Evolutionary conservation across 2,797 vertebrate species (phyloP).

Genomic region (Neosilurus mollespiculum): DNA sequence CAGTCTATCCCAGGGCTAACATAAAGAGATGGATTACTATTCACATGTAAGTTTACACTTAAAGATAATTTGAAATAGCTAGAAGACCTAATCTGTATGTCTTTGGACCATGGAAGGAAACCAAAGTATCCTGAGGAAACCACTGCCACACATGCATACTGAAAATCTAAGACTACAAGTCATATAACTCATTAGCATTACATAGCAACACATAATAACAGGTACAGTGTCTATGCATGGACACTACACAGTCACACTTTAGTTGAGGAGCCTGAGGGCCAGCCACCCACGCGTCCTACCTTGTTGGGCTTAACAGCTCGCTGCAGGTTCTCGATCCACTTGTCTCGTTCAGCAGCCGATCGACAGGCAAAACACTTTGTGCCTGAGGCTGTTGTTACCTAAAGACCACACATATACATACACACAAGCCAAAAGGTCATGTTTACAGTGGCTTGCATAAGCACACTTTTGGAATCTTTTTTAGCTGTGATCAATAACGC

Average conservation of each 20-base stretch:
- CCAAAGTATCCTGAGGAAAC: no score
- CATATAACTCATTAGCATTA: not conserved
- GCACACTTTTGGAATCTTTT: not conserved
- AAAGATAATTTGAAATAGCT: no score
- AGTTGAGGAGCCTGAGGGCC: not conserved
- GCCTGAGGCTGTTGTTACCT: slow-evolving; percentile 92
- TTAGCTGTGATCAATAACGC: not conserved
- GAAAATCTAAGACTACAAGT: not conserved
- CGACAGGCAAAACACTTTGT: slow-evolving; percentile 95
- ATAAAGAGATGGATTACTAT: no score
- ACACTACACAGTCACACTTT: not conserved
- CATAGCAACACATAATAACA: not conserved
- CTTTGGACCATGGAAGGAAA: no score
- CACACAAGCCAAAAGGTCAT: not conserved
- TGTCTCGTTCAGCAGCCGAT: slow-evolving; percentile 93
- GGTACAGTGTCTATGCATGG: not conserved
- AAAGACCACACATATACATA: slow-evolving; percentile 29
- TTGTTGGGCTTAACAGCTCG: slow-evolving; percentile 94
- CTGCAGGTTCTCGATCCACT: slow-evolving; percentile 96
- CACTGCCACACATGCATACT: no score
- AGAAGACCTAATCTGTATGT: no score
- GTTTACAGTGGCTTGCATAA: slow-evolving; percentile 1
- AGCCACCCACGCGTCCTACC: slow-evolving; percentile 67
- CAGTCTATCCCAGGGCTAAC: no score
- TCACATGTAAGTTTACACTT: no score